A percentile compares a stretch with the other conserved stretches of the same genome.
phyloP scores from a whole-genome alignment of 2,797 vertebrate genomes.

The Paramormyrops hopkinsi region DNA sequence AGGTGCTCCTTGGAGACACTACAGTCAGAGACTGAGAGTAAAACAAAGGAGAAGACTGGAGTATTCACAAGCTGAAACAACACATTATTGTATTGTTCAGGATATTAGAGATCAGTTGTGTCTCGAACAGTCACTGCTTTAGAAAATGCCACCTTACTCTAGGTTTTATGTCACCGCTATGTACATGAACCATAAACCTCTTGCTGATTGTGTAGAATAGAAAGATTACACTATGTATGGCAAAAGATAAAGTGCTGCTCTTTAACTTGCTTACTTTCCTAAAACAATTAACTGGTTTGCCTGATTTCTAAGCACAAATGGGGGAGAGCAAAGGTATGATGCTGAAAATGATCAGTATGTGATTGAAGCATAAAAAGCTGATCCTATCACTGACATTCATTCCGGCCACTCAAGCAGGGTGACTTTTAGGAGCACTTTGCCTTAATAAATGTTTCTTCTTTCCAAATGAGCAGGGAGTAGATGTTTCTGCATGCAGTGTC shows the following conservation, averaged over 20 bases:
- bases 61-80: neutral
- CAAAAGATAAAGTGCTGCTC: neutral
- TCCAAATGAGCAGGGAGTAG: neutral
- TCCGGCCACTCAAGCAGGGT: neutral
- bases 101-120: neutral
- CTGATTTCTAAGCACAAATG: neutral
- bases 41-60: neutral
- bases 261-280: neutral
- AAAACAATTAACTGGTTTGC: neutral
- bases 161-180: neutral
- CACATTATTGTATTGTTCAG: neutral
- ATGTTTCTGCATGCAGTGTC: neutral
- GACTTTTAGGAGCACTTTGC: neutral
- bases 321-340: neutral
- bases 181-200: neutral
- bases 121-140: neutral
- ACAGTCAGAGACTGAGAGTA: neutral
- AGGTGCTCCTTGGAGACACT: neutral
- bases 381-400: neutral
- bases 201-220: neutral
- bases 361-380: neutral
- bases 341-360: too few relatives aligned
- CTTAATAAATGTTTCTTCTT: neutral
- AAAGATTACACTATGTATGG: neutral
- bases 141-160: neutral